phyloP scores from a whole-genome alignment of 2,797 vertebrate genomes.

The Darevskia mixta region DNA sequence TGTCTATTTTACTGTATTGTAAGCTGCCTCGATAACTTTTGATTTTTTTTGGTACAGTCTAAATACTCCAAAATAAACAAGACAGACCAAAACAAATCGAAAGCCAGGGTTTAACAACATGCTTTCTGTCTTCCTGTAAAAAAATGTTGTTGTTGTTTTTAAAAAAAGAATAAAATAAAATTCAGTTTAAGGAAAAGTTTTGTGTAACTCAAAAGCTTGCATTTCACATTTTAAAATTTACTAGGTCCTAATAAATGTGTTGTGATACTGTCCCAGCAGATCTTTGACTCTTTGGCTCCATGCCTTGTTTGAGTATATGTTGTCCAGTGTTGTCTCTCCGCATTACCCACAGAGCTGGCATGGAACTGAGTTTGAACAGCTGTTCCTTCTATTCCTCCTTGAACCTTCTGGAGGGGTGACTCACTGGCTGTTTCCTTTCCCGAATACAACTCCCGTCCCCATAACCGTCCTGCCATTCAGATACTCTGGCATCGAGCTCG shows the following conservation, averaged over 20 bases:
- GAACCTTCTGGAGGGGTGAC: not conserved
- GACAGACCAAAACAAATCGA: not conserved
- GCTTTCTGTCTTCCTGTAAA: not conserved
- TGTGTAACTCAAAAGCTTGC: not conserved
- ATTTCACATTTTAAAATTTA: not conserved
- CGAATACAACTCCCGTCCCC: not conserved
- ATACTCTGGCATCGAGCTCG: not conserved
- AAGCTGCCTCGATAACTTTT: too few relatives aligned
- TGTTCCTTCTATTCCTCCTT: slow-evolving; percentile 12
- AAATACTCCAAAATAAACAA: not conserved
- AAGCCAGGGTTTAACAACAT: not conserved
- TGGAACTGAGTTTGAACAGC: slow-evolving; percentile 10
- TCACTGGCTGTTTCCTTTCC: slow-evolving; percentile 26
- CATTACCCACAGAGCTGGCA: slow-evolving; percentile 7
- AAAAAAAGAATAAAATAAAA: too few relatives aligned
- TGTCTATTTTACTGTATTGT: too few relatives aligned
- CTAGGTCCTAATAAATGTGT: not conserved
- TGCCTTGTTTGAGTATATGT: not conserved
- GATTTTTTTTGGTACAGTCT: too few relatives aligned
- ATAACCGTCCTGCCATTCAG: not conserved
- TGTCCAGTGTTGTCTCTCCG: not conserved
- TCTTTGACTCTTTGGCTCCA: not conserved
- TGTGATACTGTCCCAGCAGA: not conserved
- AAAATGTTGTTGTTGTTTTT: not conserved
- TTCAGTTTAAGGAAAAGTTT: not conserved